A percentile compares a stretch with the other conserved stretches of the same genome.
These are phyloP conservation scores for Acanthiza pusilla DNA, from an alignment of 2,797 vertebrate genomes.

Conservation along the genomic window DNA sequence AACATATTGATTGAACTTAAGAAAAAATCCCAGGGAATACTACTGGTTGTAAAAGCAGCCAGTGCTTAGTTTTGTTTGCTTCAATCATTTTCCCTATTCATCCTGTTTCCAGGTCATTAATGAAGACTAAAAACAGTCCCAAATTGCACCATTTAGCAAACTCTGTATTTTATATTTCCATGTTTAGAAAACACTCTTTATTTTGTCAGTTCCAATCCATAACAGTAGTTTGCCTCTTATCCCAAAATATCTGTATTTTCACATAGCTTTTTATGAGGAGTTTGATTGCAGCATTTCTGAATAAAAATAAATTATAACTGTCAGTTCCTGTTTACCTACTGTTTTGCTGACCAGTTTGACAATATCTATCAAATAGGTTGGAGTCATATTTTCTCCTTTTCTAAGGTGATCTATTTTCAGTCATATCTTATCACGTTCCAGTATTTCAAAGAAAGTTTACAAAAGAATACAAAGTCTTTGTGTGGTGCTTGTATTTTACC, in stretches of 20 bases:
- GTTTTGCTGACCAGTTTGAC: background rate
- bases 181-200: conserved; percentile 22
- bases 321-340: background rate
- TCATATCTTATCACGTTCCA: background rate
- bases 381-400: background rate
- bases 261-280: background rate
- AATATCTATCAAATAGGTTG: background rate
- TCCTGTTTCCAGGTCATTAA: conserved; percentile 34
- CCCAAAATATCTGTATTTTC: conserved; percentile 1
- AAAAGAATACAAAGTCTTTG: background rate
- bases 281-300: background rate
- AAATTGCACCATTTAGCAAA: background rate
- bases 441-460: background rate
- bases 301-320: background rate
- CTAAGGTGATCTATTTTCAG: background rate
- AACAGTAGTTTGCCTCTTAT: background rate
- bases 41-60: background rate
- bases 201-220: background rate
- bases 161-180: background rate
- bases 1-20: background rate
- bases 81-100: conserved; percentile 13
- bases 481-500: background rate
- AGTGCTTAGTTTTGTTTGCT: background rate
- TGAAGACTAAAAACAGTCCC: conserved; percentile 16
- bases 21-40: background rate